Evolutionary conservation across 2,113 vertebrate genomes (phyloP), one percentile per base, ranked within the genome.

Genomic region (Pterocles burchelli): DNA sequence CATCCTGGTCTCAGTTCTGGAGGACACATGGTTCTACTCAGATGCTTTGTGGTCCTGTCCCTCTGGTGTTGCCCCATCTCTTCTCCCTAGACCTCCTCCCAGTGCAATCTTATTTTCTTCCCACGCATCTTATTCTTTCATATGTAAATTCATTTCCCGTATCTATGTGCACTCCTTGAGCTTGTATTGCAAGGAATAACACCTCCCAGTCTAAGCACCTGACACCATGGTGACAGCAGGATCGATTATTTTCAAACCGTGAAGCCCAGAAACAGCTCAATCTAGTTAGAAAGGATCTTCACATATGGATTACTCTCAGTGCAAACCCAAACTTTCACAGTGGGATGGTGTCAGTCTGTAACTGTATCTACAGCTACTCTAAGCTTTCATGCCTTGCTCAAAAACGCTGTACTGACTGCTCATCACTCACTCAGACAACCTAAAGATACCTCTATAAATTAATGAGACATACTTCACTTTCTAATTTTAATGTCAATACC

Each of bases 361-460:
- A 65, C 5, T 70, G 6, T 9, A 73, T 15, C 46, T 66, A 34
- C 67, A 75, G 48, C 48, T 59, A 20, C 38, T 52, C 38, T 18
- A 13, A 66, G 54, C 34, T 79, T 34, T 48, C 63, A 65, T 1
- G 2, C 33, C 65, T 67, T 62, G 54, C 68, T 73, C 63, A 68
- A 31, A 72, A 52, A 6, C 52, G 36, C 29, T 9, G 31, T 11
- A 17, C 48, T n/a, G 38, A 45, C 31, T 10, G 45, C 67, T 67
- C 79, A 88, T 92, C 59, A 8, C 54, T 95, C 92, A 84, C 55
- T 46, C n/a, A 38, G 88, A 72, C 66, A 85, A 78, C 43, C 57
- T 71, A 34, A 31, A 90, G 82, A 72, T 46, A 67, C 38, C 77
- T 91, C 90, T 82, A 45, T 79, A 94, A 93, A 94, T 89, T 82